These are phyloP conservation scores for Brenthis daphne DNA, from an alignment of 2,888 invertebrate genomes.

Conservation along the genomic window DNA sequence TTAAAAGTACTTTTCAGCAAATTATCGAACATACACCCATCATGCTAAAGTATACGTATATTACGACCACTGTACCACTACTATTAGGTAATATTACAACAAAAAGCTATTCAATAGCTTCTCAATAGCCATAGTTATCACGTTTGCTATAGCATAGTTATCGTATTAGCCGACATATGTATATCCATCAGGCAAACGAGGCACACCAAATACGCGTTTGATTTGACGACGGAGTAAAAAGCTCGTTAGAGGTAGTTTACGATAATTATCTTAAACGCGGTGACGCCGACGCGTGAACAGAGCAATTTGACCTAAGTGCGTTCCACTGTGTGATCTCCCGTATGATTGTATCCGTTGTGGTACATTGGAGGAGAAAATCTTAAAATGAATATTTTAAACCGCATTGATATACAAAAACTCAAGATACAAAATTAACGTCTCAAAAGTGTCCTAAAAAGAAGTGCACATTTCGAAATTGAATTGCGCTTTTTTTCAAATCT, in stretches of 20 bases:
- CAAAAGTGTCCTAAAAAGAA: too few relatives aligned
- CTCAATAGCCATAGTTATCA: neutral
- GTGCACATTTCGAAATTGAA: too few relatives aligned
- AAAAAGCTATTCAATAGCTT: neutral
- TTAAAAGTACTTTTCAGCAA: too few relatives aligned
- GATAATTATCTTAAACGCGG: slow-evolving; percentile 41
- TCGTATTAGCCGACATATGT: neutral
- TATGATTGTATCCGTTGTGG: slow-evolving; percentile 43
- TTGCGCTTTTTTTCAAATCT: too few relatives aligned
- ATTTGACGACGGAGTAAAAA: slow-evolving; percentile 30
- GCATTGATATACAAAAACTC: too few relatives aligned
- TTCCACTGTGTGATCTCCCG: slow-evolving; percentile 59
- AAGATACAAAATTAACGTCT: too few relatives aligned
- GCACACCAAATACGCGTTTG: slow-evolving; percentile 23
- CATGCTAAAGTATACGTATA: too few relatives aligned
- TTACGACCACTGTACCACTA: too few relatives aligned
- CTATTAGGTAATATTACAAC: too few relatives aligned
- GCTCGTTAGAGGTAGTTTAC: slow-evolving; percentile 37
- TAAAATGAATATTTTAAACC: too few relatives aligned
- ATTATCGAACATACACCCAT: too few relatives aligned
- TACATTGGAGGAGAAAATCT: slow-evolving; percentile 33
- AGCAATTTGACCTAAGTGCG: slow-evolving; percentile 61
- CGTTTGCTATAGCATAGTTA: neutral
- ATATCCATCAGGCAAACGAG: neutral
- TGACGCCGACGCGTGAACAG: slow-evolving; percentile 40